A percentile compares a stretch with the other conserved stretches of the same genome.
Evolutionary conservation across 2,888 invertebrate species (phyloP).

Genomic region (Tinea semifulvella): DNA sequence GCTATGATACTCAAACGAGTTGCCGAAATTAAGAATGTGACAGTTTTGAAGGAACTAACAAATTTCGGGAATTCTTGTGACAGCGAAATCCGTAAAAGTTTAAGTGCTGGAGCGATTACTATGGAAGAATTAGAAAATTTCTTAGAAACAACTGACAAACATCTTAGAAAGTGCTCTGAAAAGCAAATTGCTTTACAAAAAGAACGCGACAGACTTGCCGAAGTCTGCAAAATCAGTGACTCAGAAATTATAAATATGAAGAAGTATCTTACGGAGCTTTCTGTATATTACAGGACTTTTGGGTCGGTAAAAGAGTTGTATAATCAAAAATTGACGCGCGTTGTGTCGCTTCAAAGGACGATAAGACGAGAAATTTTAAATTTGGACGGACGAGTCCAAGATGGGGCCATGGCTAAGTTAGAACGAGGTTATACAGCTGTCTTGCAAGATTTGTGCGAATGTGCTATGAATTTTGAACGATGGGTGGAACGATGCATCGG

Average conservation of each 20-base stretch:
- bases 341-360: conserved; percentile 46
- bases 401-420: conserved; percentile 37
- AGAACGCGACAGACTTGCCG: conserved; percentile 44
- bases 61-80: conserved; percentile 48
- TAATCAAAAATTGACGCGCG: conserved; percentile 40
- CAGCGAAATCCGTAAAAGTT: conserved; percentile 37
- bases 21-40: conserved; percentile 51
- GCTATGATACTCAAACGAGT: conserved; percentile 53
- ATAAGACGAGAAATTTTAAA: conserved; percentile 48
- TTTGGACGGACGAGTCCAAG: conserved; percentile 37
- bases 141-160: conserved; percentile 52
- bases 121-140: conserved; percentile 58
- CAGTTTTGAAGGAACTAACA: conserved; percentile 49
- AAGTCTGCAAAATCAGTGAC: conserved; percentile 51
- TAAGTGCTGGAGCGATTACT: conserved; percentile 44
- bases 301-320: conserved; percentile 47
- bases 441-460: conserved; percentile 50
- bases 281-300: conserved; percentile 47
- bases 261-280: conserved; percentile 49
- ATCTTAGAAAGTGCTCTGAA: conserved; percentile 45
- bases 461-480: conserved; percentile 45
- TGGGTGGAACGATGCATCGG: conserved; percentile 49
- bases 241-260: conserved; percentile 49
- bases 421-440: conserved; percentile 48
- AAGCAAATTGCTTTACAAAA: conserved; percentile 44